These are phyloP conservation scores for Megalurothrips usitatus DNA, from an alignment of 2,888 invertebrate genomes.

Conservation along the genomic window DNA sequence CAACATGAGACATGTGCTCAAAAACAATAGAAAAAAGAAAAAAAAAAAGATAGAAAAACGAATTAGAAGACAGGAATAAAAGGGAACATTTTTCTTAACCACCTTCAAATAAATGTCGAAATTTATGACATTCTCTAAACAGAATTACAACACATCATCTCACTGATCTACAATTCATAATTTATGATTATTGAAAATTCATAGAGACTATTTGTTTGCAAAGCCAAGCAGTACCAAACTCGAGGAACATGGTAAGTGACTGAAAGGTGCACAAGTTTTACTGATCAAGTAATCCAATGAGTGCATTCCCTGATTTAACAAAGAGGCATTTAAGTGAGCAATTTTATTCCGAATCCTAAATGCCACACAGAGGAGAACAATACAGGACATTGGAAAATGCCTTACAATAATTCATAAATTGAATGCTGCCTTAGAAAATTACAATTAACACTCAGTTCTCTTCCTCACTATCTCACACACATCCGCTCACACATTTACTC, in stretches of 20 bases:
- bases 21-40: neutral
- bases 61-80: conserved; percentile 14
- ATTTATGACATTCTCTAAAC: neutral
- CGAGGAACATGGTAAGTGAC: neutral
- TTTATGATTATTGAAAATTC: neutral
- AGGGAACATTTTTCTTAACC: neutral
- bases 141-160: neutral
- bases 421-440: conserved; percentile 9
- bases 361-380: neutral
- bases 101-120: neutral
- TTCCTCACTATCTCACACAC: neutral
- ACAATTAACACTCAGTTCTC: neutral
- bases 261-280: neutral
- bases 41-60: conserved; percentile 8
- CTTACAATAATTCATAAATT: conserved; percentile 2
- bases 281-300: neutral
- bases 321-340: neutral
- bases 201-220: neutral
- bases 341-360: neutral
- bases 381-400: conserved; percentile 1
- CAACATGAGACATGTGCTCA: neutral
- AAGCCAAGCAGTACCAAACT: conserved; percentile 1
- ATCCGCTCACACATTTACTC: neutral
- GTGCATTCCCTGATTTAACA: neutral
- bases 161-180: neutral